phyloP scores from a whole-genome alignment of 1,140 invertebrate genomes.

The Neodiprion pinetum region DNA sequence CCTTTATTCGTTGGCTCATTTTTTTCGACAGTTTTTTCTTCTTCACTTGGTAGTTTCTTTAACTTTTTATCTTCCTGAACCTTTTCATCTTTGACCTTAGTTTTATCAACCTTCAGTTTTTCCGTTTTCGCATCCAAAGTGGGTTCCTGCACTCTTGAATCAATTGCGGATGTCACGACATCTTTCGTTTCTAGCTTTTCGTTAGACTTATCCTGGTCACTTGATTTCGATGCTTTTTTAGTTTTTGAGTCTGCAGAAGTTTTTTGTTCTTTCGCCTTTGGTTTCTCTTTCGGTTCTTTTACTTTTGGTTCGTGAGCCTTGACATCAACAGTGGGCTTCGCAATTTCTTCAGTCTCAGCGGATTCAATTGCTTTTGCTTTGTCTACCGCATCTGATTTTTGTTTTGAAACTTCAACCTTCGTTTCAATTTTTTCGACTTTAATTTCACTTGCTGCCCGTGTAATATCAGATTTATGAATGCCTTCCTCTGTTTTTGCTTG shows the following conservation, averaged over 20 bases:
- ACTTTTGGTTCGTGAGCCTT: neutral
- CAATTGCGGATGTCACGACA: neutral
- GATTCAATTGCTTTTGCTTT: conserved; percentile 16
- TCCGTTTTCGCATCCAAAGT: conserved; percentile 26
- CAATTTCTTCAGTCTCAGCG: neutral
- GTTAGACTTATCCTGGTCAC: conserved; percentile 14
- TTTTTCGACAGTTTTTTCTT: conserved; percentile 21
- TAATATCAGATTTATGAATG: neutral
- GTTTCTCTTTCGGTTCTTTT: conserved; percentile 12
- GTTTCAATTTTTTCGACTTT: neutral
- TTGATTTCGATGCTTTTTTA: conserved; percentile 18
- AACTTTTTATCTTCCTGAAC: neutral
- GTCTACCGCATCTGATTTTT: neutral
- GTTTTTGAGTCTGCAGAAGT: conserved; percentile 12
- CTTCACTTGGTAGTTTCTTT: conserved; percentile 12
- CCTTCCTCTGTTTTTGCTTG: neutral
- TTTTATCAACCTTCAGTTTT: conserved; percentile 49
- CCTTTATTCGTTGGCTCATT: neutral
- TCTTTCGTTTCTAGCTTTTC: conserved; percentile 4
- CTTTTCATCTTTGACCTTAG: conserved; percentile 8
- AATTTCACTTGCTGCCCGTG: neutral
- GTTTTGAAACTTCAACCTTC: neutral
- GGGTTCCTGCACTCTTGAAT: neutral
- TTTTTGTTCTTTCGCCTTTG: conserved; percentile 18
- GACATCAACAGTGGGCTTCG: neutral